Conservation (phyloP, 1,140 invertebrate genomes). For the Watersipora subatra region DNA sequence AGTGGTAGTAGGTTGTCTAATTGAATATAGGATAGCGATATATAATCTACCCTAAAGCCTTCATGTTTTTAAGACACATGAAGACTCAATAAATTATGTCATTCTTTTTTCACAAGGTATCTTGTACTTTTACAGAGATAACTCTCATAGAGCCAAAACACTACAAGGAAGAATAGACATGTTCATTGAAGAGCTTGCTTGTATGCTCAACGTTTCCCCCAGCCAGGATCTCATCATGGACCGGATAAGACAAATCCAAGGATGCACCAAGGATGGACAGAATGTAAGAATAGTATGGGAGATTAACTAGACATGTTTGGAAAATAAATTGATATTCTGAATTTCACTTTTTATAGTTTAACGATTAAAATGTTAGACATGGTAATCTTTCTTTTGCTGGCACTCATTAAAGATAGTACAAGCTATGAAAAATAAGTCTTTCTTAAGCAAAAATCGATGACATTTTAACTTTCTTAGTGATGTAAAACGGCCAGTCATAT, state of each 20-base stretch:
- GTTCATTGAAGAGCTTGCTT: slow-evolving; percentile 30
- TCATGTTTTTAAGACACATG: too few relatives aligned
- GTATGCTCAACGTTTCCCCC: slow-evolving; percentile 22
- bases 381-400: too few relatives aligned
- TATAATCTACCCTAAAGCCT: too few relatives aligned
- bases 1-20: too few relatives aligned
- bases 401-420: too few relatives aligned
- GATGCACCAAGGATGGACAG: slow-evolving; percentile 17
- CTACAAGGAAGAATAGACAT: slow-evolving; percentile 18
- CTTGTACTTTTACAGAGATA: slow-evolving; percentile 19
- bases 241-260: slow-evolving; percentile 16
- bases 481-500: too few relatives aligned
- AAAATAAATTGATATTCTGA: neutral
- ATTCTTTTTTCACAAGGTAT: too few relatives aligned
- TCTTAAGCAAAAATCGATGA: too few relatives aligned
- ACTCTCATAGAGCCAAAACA: slow-evolving; percentile 16
- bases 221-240: slow-evolving; percentile 32
- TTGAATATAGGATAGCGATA: too few relatives aligned
- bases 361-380: neutral
- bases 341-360: neutral
- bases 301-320: neutral
- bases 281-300: slow-evolving; percentile 18
- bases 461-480: too few relatives aligned
- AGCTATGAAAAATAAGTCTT: too few relatives aligned
- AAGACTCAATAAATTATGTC: too few relatives aligned